Percentiles rank a stretch among this genome's conserved stretches.
phyloP scores from a whole-genome alignment of 2,113 vertebrate genomes.

The Phasianus colchicus region DNA sequence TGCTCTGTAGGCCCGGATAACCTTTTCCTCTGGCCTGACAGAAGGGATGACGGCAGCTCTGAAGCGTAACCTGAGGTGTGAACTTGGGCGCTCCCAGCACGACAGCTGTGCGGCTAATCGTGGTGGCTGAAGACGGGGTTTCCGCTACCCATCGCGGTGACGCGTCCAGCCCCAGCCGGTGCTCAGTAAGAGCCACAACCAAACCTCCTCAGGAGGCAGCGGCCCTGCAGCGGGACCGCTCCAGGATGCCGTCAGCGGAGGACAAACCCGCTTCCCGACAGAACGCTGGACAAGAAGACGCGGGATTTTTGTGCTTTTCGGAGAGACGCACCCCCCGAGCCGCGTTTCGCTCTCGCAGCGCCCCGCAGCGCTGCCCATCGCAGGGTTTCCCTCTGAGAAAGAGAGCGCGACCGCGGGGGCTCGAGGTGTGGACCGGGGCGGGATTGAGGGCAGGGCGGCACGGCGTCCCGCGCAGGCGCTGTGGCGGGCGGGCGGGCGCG shows the following conservation, averaged over 20 bases:
- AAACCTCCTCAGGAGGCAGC: constrained; percentile 12
- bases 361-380: no score
- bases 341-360: no score
- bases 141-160: constrained; percentile 21
- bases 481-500: not conserved
- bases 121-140: not conserved
- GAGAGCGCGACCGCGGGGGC: no score
- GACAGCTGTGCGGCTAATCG: not conserved
- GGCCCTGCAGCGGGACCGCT: constrained; percentile 18
- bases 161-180: not conserved
- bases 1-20: not conserved
- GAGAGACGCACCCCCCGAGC: no score
- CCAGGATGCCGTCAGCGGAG: not conserved
- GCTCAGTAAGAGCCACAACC: constrained; percentile 25
- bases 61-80: not conserved
- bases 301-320: no score
- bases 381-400: no score
- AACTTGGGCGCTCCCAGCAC: not conserved
- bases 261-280: not conserved
- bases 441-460: no score
- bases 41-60: not conserved
- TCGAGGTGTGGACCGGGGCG: no score
- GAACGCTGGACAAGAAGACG: not conserved
- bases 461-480: not conserved
- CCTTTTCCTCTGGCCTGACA: not conserved